phyloP scores from a whole-genome alignment of 2,113 vertebrate genomes.

The Alouatta palliata region DNA sequence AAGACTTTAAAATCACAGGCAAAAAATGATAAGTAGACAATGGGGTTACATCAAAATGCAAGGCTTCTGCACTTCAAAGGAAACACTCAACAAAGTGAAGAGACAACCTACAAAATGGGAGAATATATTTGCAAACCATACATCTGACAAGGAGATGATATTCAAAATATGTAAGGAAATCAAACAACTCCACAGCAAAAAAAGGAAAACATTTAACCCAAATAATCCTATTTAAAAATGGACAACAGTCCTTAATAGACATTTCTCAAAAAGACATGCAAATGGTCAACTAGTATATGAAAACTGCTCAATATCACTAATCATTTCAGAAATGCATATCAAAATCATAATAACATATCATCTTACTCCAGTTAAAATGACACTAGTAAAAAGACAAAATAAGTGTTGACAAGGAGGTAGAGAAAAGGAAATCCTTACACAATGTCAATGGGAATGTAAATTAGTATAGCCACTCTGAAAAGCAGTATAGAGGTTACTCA shows the following conservation, averaged over 20 bases:
- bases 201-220: too few relatives aligned
- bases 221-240: neutral
- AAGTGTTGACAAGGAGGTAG: neutral
- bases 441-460: neutral
- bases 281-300: neutral
- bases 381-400: neutral
- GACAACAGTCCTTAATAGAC: neutral
- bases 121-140: neutral
- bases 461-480: neutral
- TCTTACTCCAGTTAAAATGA: neutral
- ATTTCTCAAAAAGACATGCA: neutral
- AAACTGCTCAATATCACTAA: neutral
- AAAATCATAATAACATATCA: neutral
- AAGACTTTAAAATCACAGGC: neutral
- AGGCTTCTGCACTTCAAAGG: neutral
- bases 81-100: neutral
- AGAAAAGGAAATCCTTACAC: neutral
- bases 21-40: neutral
- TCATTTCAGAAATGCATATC: neutral
- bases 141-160: neutral
- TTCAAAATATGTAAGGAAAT: neutral
- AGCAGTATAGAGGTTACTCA: neutral
- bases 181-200: neutral
- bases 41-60: neutral
- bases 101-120: neutral